A percentile compares a stretch with the other conserved stretches of the same genome.
Evolutionary conservation across 2,797 vertebrate species (phyloP).

Genomic region (Anableps anableps): DNA sequence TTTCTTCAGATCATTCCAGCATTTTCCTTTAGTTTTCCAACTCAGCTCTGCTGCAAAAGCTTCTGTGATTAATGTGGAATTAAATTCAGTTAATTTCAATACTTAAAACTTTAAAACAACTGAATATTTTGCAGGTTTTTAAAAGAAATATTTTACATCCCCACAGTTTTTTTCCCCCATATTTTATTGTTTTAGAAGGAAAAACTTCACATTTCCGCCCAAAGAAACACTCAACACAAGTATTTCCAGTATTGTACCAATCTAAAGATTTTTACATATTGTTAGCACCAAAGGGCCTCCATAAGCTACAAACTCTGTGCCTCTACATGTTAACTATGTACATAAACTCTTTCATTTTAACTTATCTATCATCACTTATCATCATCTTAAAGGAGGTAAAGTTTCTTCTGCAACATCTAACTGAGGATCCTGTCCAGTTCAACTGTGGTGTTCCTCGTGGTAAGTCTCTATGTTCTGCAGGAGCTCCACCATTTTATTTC

Average conservation of each 20-base stretch:
- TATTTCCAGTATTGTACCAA: not conserved
- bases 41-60: not conserved
- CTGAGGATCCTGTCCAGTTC: not conserved
- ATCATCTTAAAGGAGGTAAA: not conserved
- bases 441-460: not conserved
- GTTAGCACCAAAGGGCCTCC: not conserved
- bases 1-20: not conserved
- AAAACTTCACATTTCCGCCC: constrained; percentile 1
- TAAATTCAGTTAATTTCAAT: not conserved
- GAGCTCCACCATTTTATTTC: not conserved
- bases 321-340: not conserved
- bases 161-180: not conserved
- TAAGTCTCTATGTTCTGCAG: not conserved
- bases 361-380: not conserved
- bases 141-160: not conserved
- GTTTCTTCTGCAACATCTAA: not conserved
- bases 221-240: not conserved
- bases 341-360: not conserved
- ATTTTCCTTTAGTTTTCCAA: not conserved
- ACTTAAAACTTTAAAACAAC: not conserved
- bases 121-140: not conserved
- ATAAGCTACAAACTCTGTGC: not conserved
- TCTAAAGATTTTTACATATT: not conserved
- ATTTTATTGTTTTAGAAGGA: constrained; percentile 1
- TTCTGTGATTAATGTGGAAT: too few species aligned